Conservation (phyloP, 2,797 vertebrate species). For the Hydrophis major region DNA sequence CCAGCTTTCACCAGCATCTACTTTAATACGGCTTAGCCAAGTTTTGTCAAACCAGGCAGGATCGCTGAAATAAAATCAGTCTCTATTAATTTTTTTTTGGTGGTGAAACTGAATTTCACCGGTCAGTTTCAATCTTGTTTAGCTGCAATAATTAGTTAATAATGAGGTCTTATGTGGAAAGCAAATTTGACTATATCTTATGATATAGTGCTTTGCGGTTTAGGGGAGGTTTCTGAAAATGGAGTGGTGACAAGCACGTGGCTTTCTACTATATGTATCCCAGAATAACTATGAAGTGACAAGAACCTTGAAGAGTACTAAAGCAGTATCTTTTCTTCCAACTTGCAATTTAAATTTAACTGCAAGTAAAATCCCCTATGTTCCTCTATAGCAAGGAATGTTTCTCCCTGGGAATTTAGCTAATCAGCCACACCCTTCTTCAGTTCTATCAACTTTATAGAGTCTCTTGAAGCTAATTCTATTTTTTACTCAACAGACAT, state of each 20-base stretch:
- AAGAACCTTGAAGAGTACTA: neutral
- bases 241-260: neutral
- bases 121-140: conserved; percentile 13
- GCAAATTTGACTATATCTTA: neutral
- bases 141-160: neutral
- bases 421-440: neutral
- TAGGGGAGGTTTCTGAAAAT: neutral
- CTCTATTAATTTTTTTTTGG: too few relatives aligned
- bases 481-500: neutral
- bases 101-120: neutral
- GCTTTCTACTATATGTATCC: neutral
- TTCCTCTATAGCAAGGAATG: neutral
- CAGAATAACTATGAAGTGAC: neutral
- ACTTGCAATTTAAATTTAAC: neutral
- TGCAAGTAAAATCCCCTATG: neutral
- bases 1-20: conserved; percentile 90
- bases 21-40: conserved; percentile 92
- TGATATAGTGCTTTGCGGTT: neutral
- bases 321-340: neutral
- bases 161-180: neutral
- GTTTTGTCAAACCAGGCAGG: conserved; percentile 86
- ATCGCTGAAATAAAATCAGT: conserved; percentile 78
- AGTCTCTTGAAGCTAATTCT: neutral
- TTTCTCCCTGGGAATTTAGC: neutral
- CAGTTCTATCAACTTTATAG: neutral